A percentile compares a stretch with the other conserved stretches of the same genome.
Conservation (phyloP, 2,888 invertebrate species). For the Pinctada fucata region DNA sequence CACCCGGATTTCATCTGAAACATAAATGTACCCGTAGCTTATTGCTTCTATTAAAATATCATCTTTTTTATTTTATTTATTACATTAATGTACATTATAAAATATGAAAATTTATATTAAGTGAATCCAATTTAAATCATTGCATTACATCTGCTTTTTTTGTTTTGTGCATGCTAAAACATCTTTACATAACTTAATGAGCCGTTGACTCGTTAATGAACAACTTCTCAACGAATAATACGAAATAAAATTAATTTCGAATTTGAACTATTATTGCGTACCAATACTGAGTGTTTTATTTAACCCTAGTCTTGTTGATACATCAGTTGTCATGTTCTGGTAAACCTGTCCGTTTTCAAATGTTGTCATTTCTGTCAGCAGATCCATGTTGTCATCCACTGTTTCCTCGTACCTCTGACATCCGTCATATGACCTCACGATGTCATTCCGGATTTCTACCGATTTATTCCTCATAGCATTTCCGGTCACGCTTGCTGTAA, state of each 20-base stretch:
- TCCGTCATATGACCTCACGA: slow-evolving; percentile 39
- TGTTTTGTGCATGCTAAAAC: too few relatives aligned
- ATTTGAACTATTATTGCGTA: too few relatives aligned
- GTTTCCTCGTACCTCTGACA: slow-evolving; percentile 35
- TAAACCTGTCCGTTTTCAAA: slow-evolving; percentile 33
- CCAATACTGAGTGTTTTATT: neutral
- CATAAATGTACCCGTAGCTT: neutral
- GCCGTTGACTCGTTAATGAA: too few relatives aligned
- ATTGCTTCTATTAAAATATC: too few relatives aligned
- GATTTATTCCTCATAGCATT: neutral
- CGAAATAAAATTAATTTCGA: too few relatives aligned
- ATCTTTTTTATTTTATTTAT: too few relatives aligned
- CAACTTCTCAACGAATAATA: too few relatives aligned
- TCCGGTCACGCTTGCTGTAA: slow-evolving; percentile 2
- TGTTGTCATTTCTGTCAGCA: slow-evolving; percentile 32
- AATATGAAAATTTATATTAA: too few relatives aligned
- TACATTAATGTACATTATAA: too few relatives aligned
- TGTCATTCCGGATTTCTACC: slow-evolving; percentile 22
- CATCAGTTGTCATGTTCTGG: slow-evolving; percentile 20
- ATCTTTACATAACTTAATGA: too few relatives aligned
- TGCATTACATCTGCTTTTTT: too few relatives aligned
- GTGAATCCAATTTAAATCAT: too few relatives aligned
- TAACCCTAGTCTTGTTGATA: slow-evolving; percentile 32
- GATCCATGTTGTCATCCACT: slow-evolving; percentile 33
- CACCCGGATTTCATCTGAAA: slow-evolving; percentile 44